Conservation (phyloP, 2,113 vertebrate genomes). For the Mesitornis unicolor region DNA sequence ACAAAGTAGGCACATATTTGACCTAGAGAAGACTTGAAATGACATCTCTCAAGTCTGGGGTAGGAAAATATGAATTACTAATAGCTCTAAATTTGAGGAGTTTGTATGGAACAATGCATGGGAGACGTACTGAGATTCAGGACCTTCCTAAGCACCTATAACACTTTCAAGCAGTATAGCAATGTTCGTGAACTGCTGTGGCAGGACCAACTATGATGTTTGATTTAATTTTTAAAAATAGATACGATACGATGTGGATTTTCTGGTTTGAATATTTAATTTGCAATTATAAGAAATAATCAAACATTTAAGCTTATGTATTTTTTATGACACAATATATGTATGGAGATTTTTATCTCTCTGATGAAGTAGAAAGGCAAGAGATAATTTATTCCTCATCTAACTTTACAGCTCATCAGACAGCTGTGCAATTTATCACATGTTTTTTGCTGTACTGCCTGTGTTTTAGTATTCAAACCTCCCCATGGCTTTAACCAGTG, state of each 20-base stretch:
- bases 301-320: conserved; percentile 51
- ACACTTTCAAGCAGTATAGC: not conserved
- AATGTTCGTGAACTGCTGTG: not conserved
- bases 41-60: not conserved
- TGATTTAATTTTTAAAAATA: conserved; percentile 30
- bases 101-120: not conserved
- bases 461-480: not conserved
- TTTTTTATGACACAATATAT: conserved; percentile 13
- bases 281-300: conserved; percentile 49
- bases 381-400: conserved; percentile 41
- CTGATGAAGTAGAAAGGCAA: conserved; percentile 28
- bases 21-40: not conserved
- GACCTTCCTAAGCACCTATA: not conserved
- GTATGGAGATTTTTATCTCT: conserved; percentile 13
- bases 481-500: not conserved
- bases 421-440: conserved; percentile 42
- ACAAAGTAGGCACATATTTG: not conserved
- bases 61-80: not conserved
- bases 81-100: not conserved
- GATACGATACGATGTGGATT: not conserved
- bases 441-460: not conserved
- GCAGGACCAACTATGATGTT: not conserved
- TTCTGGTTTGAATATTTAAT: conserved; percentile 50
- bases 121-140: not conserved
- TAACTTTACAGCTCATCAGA: conserved; percentile 43